Evolutionary conservation across 53 echinoderm and acorn worm genomes (phyloP).

Genomic region (Luidia sarsii): DNA sequence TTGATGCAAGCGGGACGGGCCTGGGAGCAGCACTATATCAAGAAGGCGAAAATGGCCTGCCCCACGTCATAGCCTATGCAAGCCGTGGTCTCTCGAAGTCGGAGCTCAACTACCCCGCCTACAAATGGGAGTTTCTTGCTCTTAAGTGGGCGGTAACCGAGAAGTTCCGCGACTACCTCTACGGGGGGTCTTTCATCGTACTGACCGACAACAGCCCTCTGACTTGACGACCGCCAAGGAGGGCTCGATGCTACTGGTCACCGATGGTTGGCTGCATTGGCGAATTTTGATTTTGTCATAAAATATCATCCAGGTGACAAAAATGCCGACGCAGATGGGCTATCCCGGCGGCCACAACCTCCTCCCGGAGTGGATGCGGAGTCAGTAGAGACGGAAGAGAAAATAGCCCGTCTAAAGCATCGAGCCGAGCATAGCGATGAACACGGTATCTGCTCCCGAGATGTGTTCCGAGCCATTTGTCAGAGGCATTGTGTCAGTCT

Average conservation of each 20-base stretch:
- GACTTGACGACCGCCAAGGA: too few species aligned
- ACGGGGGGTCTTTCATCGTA: conserved; percentile 56
- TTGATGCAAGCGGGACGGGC: conserved; percentile 59
- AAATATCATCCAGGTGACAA: conserved; percentile 58
- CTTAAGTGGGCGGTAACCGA: conserved; percentile 69
- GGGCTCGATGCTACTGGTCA: conserved; percentile 65
- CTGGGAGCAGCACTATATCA: conserved; percentile 45
- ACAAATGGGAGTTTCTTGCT: conserved; percentile 65
- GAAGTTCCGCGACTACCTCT: conserved; percentile 65
- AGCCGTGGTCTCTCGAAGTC: conserved; percentile 56
- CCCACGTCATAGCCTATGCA: conserved; percentile 36
- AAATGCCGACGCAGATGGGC: conserved; percentile 63
- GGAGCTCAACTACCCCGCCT: conserved; percentile 61
- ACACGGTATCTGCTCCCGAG: not conserved
- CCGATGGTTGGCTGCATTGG: conserved; percentile 65
- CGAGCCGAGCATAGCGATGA: not conserved
- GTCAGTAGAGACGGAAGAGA: not conserved
- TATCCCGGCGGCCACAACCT: conserved; percentile 22
- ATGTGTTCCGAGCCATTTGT: not conserved
- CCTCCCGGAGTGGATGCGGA: conserved; percentile 12
- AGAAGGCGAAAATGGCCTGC: not conserved
- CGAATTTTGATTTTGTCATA: conserved; percentile 49
- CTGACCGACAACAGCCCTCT: conserved; percentile 66
- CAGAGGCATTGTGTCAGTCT: not conserved
- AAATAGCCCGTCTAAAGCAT: not conserved